Evolutionary conservation across 2,888 invertebrate genomes (phyloP).

Genomic region (Sycophila texana): DNA sequence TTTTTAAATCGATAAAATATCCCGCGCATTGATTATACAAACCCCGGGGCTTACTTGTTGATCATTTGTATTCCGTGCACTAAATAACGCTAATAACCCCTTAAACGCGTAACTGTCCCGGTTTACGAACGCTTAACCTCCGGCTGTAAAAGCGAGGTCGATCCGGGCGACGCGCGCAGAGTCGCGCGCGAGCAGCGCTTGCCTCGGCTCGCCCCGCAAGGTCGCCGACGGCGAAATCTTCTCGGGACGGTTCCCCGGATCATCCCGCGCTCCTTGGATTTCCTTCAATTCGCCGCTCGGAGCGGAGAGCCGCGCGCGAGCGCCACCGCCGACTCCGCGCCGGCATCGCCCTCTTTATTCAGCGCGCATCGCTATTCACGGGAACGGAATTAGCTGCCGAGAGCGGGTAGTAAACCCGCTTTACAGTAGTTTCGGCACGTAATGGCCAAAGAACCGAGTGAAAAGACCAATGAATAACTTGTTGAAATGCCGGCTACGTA

Average conservation of each 20-base stretch:
- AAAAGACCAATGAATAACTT: constrained; percentile 56
- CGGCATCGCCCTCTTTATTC: constrained; percentile 41
- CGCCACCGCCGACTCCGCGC: background rate
- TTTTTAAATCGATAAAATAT: no score
- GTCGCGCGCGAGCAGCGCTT: background rate
- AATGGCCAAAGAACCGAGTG: constrained; percentile 52
- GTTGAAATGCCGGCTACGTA: constrained; percentile 47
- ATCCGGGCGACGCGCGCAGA: constrained; percentile 54
- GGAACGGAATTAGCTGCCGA: constrained; percentile 46
- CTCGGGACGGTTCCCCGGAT: constrained; percentile 15
- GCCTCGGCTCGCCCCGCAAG: background rate
- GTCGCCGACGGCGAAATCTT: constrained; percentile 33
- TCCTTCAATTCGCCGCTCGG: background rate
- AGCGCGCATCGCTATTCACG: constrained; percentile 50
- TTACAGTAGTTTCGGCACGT: constrained; percentile 55
- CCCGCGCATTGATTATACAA: background rate
- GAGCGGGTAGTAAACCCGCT: constrained; percentile 44
- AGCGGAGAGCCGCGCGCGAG: background rate
- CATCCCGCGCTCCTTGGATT: constrained; percentile 21
- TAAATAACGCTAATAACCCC: constrained; percentile 69
- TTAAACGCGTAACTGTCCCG: constrained; percentile 66
- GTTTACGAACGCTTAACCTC: constrained; percentile 69
- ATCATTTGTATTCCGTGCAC: constrained; percentile 70
- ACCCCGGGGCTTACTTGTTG: constrained; percentile 64
- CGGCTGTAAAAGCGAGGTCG: constrained; percentile 64